phyloP scores from a whole-genome alignment of 2,888 invertebrate genomes.

The Eremobia ochroleuca region DNA sequence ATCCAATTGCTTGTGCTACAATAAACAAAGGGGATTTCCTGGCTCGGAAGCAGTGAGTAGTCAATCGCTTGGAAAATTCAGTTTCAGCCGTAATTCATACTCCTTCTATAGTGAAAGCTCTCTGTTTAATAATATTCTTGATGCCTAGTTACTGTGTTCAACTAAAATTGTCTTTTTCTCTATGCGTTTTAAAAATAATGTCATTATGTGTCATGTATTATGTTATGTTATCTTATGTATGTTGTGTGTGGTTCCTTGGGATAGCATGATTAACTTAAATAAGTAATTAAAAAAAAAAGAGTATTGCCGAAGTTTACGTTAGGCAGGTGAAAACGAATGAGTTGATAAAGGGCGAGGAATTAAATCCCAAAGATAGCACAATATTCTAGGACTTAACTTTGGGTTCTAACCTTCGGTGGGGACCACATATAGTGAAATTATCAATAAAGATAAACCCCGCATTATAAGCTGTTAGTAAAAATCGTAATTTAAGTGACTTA shows the following conservation, averaged over 20 bases:
- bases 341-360: not conserved
- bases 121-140: not conserved
- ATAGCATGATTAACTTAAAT: not conserved
- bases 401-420: not conserved
- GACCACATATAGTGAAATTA: too few species aligned
- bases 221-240: too few species aligned
- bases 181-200: not conserved
- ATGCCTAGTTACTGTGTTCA: not conserved
- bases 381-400: not conserved
- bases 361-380: not conserved
- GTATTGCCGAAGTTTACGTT: not conserved
- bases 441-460: not conserved
- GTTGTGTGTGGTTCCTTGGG: too few species aligned
- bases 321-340: not conserved
- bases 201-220: too few species aligned
- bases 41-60: slow-evolving; percentile 9
- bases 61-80: slow-evolving; percentile 20
- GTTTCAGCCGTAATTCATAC: not conserved
- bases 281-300: not conserved
- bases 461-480: not conserved
- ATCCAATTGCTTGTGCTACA: not conserved
- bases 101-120: not conserved
- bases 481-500: too few species aligned
- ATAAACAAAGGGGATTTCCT: not conserved
- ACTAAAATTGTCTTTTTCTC: not conserved